Percentiles rank a stretch among this genome's conserved stretches.
phyloP scores from a whole-genome alignment of 2,113 vertebrate species.

The Anser brachyrhynchus region DNA sequence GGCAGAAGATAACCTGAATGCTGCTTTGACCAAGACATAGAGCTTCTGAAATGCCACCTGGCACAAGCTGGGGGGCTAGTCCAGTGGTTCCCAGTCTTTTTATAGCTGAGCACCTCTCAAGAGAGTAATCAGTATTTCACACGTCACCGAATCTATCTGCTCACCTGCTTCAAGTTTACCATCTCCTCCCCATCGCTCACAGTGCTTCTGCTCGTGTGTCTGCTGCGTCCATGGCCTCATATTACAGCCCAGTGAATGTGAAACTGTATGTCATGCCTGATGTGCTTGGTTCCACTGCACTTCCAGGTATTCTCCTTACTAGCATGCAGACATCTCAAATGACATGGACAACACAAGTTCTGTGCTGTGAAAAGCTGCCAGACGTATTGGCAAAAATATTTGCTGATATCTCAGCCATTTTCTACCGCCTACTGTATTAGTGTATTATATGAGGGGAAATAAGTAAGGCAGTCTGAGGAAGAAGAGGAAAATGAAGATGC shows the following conservation, averaged over 20 bases:
- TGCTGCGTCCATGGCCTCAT: background rate
- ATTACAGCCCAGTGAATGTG: background rate
- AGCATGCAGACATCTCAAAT: background rate
- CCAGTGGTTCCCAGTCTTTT: background rate
- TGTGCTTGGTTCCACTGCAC: background rate
- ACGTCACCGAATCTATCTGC: background rate
- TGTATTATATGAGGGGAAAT: background rate
- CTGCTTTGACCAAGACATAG: background rate
- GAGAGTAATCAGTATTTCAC: background rate
- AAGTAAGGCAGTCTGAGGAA: background rate
- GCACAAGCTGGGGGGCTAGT: background rate
- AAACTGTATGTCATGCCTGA: background rate
- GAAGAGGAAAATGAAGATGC: background rate
- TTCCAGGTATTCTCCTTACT: background rate
- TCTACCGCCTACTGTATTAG: background rate
- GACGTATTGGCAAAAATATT: background rate
- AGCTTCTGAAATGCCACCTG: background rate
- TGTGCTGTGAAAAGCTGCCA: background rate
- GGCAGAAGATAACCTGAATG: background rate
- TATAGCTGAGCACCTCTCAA: background rate
- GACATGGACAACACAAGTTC: background rate
- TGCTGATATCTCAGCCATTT: background rate
- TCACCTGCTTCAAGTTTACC: background rate
- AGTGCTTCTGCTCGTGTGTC: background rate
- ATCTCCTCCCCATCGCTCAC: accelerated